Conservation (phyloP, 2,888 invertebrate genomes). For the Chaetogeoica ovagalla region DNA sequence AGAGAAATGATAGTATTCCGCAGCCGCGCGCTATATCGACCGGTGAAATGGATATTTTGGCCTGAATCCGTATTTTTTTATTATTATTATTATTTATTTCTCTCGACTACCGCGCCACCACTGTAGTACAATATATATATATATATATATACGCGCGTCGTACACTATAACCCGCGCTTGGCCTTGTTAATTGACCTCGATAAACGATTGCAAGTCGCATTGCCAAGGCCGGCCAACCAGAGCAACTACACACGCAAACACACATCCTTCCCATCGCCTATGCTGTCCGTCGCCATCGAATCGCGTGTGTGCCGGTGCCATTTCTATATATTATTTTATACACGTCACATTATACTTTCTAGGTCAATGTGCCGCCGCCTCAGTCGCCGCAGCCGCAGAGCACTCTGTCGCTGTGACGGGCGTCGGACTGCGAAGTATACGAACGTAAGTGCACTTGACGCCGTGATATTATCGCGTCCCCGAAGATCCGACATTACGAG, state of each 20-base stretch:
- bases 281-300: not conserved
- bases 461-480: too few species aligned
- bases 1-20: too few species aligned
- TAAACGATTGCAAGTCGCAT: conserved; percentile 45
- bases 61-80: conserved; percentile 22
- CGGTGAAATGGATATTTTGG: conserved; percentile 32
- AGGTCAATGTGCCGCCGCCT: conserved; percentile 36
- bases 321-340: conserved; percentile 25
- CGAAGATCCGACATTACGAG: too few species aligned
- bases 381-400: not conserved
- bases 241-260: conserved; percentile 9
- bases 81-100: not conserved
- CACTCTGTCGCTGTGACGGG: not conserved
- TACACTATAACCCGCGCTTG: too few species aligned
- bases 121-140: too few species aligned
- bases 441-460: too few species aligned
- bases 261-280: conserved; percentile 30
- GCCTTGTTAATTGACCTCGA: conserved; percentile 52
- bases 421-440: not conserved
- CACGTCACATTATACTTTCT: conserved; percentile 35
- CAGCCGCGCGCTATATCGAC: not conserved
- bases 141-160: too few species aligned
- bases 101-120: too few species aligned
- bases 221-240: conserved; percentile 53
- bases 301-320: conserved; percentile 42